These are phyloP conservation scores for Natrix natrix DNA, from an alignment of 2,797 vertebrate genomes.

Conservation along the genomic window DNA sequence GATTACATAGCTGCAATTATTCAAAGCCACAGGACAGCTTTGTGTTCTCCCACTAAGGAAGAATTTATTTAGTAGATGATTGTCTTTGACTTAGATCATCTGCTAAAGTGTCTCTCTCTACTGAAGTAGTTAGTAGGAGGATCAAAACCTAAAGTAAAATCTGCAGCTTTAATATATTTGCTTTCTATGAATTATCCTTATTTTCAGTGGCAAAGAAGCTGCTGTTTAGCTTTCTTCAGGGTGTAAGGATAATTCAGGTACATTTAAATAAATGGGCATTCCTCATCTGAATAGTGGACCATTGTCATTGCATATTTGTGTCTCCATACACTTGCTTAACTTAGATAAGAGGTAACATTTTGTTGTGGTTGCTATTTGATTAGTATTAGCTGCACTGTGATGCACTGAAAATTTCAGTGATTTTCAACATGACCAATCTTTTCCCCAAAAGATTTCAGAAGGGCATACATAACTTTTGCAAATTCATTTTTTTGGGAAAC, in stretches of 20 bases:
- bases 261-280: neutral
- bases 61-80: neutral
- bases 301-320: neutral
- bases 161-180: neutral
- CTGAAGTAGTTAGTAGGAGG: neutral
- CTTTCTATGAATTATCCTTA: conserved; percentile 23
- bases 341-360: neutral
- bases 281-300: neutral
- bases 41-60: neutral
- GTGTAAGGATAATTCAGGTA: conserved; percentile 41
- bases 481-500: conserved; percentile 53
- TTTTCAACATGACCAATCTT: conserved; percentile 28
- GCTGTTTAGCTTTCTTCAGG: conserved; percentile 33
- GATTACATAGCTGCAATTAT: neutral
- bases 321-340: neutral
- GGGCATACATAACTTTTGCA: neutral
- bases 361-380: neutral
- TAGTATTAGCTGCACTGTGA: neutral
- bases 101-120: neutral
- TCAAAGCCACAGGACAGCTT: neutral
- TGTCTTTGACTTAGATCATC: neutral
- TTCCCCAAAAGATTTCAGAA: conserved; percentile 40
- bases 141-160: neutral
- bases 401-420: neutral
- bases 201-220: conserved; percentile 39